Percentiles rank a stretch among this genome's conserved stretches.
These are phyloP conservation scores for Pipistrellus nathusii DNA, from an alignment of 2,797 vertebrate species.

Conservation along the genomic window DNA sequence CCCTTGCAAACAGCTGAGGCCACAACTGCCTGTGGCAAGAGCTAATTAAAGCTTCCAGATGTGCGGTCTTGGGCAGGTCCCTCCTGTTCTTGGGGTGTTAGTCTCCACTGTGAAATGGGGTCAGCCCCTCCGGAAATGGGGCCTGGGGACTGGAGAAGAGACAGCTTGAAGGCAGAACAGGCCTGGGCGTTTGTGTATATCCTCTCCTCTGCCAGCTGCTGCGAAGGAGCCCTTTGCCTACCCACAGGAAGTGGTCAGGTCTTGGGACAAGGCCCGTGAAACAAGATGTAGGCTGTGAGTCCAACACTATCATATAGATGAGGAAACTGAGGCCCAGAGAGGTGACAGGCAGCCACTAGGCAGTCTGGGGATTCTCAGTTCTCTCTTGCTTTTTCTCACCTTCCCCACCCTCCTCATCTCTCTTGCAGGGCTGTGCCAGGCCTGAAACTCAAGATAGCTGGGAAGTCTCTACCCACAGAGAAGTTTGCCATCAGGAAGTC, in stretches of 20 bases:
- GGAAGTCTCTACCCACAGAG: conserved; percentile 97
- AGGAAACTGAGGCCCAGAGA: neutral
- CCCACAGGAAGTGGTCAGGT: neutral
- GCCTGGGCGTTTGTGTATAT: neutral
- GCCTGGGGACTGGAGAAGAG: neutral
- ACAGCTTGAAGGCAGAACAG: neutral
- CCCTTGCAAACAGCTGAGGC: conserved; percentile 13
- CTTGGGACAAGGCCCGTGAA: neutral
- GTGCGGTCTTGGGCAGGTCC: neutral
- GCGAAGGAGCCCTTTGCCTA: neutral
- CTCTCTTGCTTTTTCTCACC: neutral
- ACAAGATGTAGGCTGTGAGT: neutral
- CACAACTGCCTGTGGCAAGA: neutral
- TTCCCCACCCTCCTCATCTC: neutral
- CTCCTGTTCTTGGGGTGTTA: conserved; percentile 9
- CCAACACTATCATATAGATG: neutral
- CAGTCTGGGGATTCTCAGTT: neutral
- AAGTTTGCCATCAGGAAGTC: conserved; percentile 99
- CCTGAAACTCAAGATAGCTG: conserved; percentile 98
- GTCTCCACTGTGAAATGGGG: conserved; percentile 24
- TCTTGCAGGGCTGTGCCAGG: conserved; percentile 92
- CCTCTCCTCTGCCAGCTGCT: neutral
- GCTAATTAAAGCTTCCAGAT: conserved; percentile 48
- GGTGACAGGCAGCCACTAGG: neutral
- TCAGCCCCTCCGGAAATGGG: conserved; percentile 26